Base-by-base conservation (phyloP, 2,113 vertebrate genomes). In the Macrotus californicus region DNA sequence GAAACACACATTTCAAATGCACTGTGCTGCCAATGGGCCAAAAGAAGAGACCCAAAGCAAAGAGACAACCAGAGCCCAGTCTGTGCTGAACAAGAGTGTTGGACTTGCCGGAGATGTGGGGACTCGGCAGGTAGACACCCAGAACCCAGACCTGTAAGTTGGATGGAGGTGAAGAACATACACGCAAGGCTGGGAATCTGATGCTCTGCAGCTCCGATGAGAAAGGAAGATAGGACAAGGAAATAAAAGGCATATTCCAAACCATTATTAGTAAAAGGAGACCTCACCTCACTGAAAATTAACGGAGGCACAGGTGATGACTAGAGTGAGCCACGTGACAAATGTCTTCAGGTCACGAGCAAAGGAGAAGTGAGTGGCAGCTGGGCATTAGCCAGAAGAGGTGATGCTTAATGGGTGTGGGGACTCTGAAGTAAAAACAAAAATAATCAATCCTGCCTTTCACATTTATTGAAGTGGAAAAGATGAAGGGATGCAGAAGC, bases 81-180 rank as follows among this genome's bases (percentile, higher is more conserved):
- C 2, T 61, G 18, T 56, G 26, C 1, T 43, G 31, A 83, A 34
- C 5, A 22, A 52, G 81, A 39, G 3, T 24, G 34, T 0, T 67
- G n/a, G 29, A 18, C 13, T n/a, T n/a, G 39, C 13, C 26, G 34
- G 31, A 46, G 26, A 36, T 11, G 12, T n/a, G 19, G 50, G 34
- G 52, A 72, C 29, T 79, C 43, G 70, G 64, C 77, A 29, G 48
- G 31, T 14, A 11, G 41, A 75, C 36, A 36, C 10, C 2, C 3
- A 36, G 41, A 85, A 31, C 1, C 6, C 61, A 61, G 66, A 4
- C 48, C 26, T 54, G 4, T 39, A 19, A 48, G 21, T 72, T 3
- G 21, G 14, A n/a, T 9, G 29, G 22, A 50, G 29, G 3, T n/a
- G 46, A 77, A 80, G 76, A 16, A 2, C 31, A 18, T 0, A 1